These are phyloP conservation scores for Epinephelus coioides DNA, from an alignment of 2,797 vertebrate genomes.

Conservation along the genomic window DNA sequence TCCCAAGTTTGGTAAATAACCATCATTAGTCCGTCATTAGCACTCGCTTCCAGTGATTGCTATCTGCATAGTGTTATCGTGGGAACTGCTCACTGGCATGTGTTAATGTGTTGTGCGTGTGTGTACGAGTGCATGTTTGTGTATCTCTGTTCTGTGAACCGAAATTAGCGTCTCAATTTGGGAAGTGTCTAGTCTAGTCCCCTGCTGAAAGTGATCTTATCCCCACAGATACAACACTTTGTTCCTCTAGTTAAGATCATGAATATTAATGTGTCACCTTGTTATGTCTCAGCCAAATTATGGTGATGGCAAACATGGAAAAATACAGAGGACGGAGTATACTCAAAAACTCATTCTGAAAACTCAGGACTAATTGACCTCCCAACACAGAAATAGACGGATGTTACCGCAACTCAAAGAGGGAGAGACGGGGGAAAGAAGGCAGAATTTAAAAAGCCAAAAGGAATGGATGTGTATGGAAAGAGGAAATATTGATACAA, in stretches of 20 bases:
- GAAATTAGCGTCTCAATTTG: slow-evolving; percentile 53
- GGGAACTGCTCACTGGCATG: slow-evolving; percentile 62
- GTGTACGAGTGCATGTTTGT: slow-evolving; percentile 16
- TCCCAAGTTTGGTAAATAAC: slow-evolving; percentile 60
- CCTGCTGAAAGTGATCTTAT: slow-evolving; percentile 40
- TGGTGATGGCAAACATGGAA: slow-evolving; percentile 17
- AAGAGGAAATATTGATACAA: not conserved
- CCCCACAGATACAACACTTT: slow-evolving; percentile 43
- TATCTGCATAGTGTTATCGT: slow-evolving; percentile 56
- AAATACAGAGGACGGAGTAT: not conserved
- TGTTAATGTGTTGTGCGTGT: slow-evolving; percentile 39
- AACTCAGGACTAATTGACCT: slow-evolving; percentile 15
- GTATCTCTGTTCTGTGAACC: slow-evolving; percentile 29
- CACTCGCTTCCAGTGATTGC: slow-evolving; percentile 55
- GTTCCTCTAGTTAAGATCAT: slow-evolving; percentile 45
- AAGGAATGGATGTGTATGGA: not conserved
- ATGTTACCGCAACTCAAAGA: not conserved
- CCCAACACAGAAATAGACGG: not conserved
- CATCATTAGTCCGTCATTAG: slow-evolving; percentile 73
- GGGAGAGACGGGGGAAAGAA: fast-evolving
- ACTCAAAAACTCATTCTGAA: not conserved
- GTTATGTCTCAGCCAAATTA: slow-evolving; percentile 47
- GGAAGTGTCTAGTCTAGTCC: slow-evolving; percentile 36
- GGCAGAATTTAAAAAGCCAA: not conserved
- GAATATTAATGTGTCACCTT: slow-evolving; percentile 60